Conservation (phyloP, 2,113 vertebrate genomes). For the Pituophis catenifer region DNA sequence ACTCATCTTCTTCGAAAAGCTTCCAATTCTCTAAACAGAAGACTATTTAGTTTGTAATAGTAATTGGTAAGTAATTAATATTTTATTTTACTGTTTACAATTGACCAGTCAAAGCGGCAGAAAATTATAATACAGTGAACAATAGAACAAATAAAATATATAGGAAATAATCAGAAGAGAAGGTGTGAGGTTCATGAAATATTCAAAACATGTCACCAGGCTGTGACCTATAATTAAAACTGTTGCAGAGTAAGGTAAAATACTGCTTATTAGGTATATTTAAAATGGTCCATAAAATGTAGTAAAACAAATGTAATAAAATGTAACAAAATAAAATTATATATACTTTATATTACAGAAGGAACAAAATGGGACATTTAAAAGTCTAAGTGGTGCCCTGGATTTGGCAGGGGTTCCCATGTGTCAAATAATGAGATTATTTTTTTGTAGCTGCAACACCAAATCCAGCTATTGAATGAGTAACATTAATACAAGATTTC, state of each 20-base stretch:
- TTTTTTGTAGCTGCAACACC: neutral
- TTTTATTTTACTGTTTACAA: neutral
- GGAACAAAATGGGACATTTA: neutral
- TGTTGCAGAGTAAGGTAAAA: neutral
- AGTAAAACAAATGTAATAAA: neutral
- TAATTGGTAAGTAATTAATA: neutral
- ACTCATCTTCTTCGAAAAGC: constrained; percentile 1
- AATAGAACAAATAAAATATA: neutral
- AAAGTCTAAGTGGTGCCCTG: neutral
- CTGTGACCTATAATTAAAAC: neutral
- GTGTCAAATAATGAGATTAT: neutral
- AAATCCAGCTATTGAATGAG: neutral
- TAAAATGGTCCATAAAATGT: neutral
- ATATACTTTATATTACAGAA: neutral
- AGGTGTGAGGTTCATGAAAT: neutral
- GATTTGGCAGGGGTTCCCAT: neutral
- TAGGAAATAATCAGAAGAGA: neutral
- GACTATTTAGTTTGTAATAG: constrained; percentile 13
- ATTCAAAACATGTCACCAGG: neutral
- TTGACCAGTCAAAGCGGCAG: neutral
- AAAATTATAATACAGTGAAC: neutral
- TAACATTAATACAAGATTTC: neutral
- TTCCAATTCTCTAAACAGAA: constrained; percentile 21
- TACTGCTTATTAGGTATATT: neutral
- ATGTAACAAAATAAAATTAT: neutral